A percentile compares a stretch with the other conserved stretches of the same genome.
These are phyloP conservation scores for Drosophila neutralis DNA, from an alignment of 2,888 invertebrate genomes.

Conservation along the genomic window DNA sequence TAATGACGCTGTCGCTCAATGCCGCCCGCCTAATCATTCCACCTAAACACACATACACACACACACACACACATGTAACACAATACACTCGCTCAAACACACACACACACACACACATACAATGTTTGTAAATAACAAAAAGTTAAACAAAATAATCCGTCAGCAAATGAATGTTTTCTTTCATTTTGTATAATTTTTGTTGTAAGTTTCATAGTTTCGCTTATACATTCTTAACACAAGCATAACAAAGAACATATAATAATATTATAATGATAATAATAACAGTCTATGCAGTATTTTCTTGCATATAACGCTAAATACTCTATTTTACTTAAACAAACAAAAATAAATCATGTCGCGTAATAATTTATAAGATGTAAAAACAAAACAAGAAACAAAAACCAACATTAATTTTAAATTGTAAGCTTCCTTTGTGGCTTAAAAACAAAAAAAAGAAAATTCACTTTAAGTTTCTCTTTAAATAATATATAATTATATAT, in stretches of 20 bases:
- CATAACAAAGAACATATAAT: constrained; percentile 22
- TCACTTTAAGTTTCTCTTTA: constrained; percentile 71
- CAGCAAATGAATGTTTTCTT: constrained; percentile 66
- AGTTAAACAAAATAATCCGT: constrained; percentile 49
- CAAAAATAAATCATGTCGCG: constrained; percentile 34
- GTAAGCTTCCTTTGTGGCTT: constrained; percentile 58
- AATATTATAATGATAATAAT: constrained; percentile 4
- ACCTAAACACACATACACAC: constrained; percentile 45
- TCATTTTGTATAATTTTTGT: constrained; percentile 68
- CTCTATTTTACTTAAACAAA: constrained; percentile 41
- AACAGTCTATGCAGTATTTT: constrained; percentile 72
- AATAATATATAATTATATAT: constrained; percentile 67
- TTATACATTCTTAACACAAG: constrained; percentile 42
- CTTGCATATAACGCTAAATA: constrained; percentile 69
- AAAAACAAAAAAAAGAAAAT: constrained; percentile 23
- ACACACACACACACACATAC: constrained; percentile 33
- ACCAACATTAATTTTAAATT: constrained; percentile 38
- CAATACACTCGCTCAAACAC: constrained; percentile 14
- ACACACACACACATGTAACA: constrained; percentile 14
- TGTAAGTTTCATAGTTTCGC: constrained; percentile 65
- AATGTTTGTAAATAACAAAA: constrained; percentile 72
- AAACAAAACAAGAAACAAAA: constrained; percentile 21
- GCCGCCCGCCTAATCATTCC: constrained; percentile 67
- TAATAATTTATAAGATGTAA: constrained; percentile 54
- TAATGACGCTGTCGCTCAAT: constrained; percentile 34